Conservation (phyloP, 2,888 invertebrate species). For the Danaus chrysippus region DNA sequence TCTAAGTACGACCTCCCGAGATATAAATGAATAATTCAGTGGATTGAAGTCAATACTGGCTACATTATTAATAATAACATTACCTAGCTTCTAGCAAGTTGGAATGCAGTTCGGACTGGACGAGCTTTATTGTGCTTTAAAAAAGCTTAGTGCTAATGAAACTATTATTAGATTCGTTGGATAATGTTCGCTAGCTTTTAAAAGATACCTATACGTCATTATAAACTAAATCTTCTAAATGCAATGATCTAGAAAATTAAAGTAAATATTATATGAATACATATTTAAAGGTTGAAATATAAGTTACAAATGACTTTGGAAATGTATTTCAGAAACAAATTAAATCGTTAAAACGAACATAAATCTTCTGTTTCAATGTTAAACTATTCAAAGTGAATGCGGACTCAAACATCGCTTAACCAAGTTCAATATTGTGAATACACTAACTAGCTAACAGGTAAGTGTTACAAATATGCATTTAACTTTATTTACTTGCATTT, state of each 20-base stretch:
- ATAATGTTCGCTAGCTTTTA: too few species aligned
- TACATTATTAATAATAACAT: constrained; percentile 44
- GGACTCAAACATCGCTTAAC: neutral
- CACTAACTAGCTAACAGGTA: neutral
- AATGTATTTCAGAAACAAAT: too few species aligned
- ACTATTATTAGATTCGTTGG: neutral
- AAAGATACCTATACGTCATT: too few species aligned
- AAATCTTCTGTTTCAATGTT: neutral
- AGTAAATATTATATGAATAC: too few species aligned
- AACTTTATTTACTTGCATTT: neutral
- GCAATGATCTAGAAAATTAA: too few species aligned
- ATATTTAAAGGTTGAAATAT: too few species aligned
- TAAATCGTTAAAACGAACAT: neutral
- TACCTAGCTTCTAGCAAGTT: constrained; percentile 23
- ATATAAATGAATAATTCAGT: constrained; percentile 56
- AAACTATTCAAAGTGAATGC: constrained; percentile 2
- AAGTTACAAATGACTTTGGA: too few species aligned
- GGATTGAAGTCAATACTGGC: constrained; percentile 39
- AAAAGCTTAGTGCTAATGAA: neutral
- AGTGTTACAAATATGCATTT: constrained; percentile 5
- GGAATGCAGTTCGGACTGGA: constrained; percentile 17
- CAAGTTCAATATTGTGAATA: constrained; percentile 7
- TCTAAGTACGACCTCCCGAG: constrained; percentile 53
- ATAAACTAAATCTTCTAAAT: too few species aligned
- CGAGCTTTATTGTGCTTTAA: neutral